Base-by-base conservation (phyloP, 2,113 vertebrate genomes). In the Gasterosteus nipponicus region DNA sequence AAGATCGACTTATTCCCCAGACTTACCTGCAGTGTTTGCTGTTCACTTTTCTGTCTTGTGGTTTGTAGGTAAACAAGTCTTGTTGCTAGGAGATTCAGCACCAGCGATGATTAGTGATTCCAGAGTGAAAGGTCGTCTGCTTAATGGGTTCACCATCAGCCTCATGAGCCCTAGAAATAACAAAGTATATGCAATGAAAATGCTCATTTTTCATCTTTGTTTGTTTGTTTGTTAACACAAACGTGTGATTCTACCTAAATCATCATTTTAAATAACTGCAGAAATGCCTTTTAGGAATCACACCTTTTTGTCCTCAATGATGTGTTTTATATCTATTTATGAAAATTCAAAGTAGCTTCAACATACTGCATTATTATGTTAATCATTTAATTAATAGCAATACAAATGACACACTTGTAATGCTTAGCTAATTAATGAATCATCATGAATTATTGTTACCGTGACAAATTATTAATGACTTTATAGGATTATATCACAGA, bases 61-160 rank as follows among this genome's bases (percentile, higher is more conserved):
- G 58, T 63, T 82, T 80, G 71, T n/a, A 35, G 54, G 76, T 81
- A 80, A 87, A 89, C 85, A 87, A 31, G 66, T 70, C 31, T 51
- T 73, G 91, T 91, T 91, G 85, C 89, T 88, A 89, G 83, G 89
- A 80, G 87, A 89, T 60, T 5, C 51, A 57, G 38, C 66, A 74
- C 68, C 51, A 74, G 53, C 22, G 60, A 49, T 58, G 53, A 49
- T 44, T n/a, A 66, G 64, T 61, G 57, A 81, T 65, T 58, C n/a
- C 22, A 51, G 22, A 56, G 47, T 42, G 57, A 74, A 70, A 56
- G 38, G 15, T 29, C 46, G 39, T 11, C 35, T 38, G 38, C 42
- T 57, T 4, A 63, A 38, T 38, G 35, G 5, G 35, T 38, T 38
- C 33, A 33, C 3, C 33, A 33, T 42, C 31, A 1, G 7, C 7